A percentile compares a stretch with the other conserved stretches of the same genome.
These are phyloP conservation scores for Emmelina monodactyla DNA, from an alignment of 2,888 invertebrate genomes.

Conservation along the genomic window DNA sequence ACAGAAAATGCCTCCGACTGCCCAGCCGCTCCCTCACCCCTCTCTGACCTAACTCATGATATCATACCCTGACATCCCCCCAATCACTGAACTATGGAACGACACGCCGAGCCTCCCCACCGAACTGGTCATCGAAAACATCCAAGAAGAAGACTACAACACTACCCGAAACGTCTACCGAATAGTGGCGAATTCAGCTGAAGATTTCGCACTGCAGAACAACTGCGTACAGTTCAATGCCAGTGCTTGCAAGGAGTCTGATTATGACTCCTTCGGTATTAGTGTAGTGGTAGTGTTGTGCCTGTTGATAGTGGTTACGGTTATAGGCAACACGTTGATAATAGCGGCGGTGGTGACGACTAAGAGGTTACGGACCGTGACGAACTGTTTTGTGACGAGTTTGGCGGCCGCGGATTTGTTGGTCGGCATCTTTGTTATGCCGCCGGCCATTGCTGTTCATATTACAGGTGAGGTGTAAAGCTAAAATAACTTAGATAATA, in stretches of 20 bases:
- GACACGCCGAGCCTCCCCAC: too few relatives aligned
- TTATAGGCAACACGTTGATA: slow-evolving; percentile 88
- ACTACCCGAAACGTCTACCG: slow-evolving; percentile 33
- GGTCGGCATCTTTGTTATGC: slow-evolving; percentile 94
- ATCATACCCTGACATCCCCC: too few relatives aligned
- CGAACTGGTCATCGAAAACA: slow-evolving; percentile 36
- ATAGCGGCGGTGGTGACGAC: slow-evolving; percentile 89
- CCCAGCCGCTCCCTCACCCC: too few relatives aligned
- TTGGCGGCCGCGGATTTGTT: slow-evolving; percentile 92
- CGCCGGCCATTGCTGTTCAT: slow-evolving; percentile 90
- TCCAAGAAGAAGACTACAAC: slow-evolving; percentile 33
- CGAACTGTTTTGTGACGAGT: slow-evolving; percentile 95
- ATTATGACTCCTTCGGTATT: slow-evolving; percentile 57
- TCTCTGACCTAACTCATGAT: too few relatives aligned
- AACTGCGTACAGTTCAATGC: slow-evolving; percentile 7
- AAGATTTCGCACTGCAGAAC: slow-evolving; percentile 17
- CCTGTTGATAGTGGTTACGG: slow-evolving; percentile 74
- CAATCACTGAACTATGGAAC: too few relatives aligned
- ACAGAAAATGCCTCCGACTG: too few relatives aligned
- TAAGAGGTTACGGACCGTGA: slow-evolving; percentile 86
- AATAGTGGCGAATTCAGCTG: slow-evolving; percentile 23
- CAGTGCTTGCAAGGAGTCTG: slow-evolving; percentile 19
- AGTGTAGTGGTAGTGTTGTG: slow-evolving; percentile 71
- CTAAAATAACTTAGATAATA: too few relatives aligned
- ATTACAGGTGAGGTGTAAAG: slow-evolving; percentile 85